Evolutionary conservation across 2,888 invertebrate genomes (phyloP).

Genomic region (Chymomyza procnemis): DNA sequence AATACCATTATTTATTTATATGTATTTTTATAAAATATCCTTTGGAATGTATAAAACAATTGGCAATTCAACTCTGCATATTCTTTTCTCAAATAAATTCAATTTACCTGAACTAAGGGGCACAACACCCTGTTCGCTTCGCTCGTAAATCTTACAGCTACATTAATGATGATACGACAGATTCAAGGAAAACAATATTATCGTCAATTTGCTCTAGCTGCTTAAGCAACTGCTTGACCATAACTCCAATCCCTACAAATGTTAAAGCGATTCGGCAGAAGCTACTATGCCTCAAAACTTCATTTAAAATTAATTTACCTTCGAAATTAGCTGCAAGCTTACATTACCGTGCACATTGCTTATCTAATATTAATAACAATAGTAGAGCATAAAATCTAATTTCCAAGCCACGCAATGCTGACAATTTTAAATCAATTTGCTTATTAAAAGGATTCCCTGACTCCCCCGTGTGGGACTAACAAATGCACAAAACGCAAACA

Average conservation of each 20-base stretch:
- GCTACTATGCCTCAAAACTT: neutral
- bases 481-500: constrained; percentile 41
- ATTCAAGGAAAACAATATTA: too few species aligned
- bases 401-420: constrained; percentile 53
- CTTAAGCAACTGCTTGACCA: too few species aligned
- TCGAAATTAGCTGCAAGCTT: neutral
- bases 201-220: too few species aligned
- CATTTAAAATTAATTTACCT: neutral
- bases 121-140: too few species aligned
- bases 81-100: too few species aligned
- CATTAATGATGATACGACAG: too few species aligned
- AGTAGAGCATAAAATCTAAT: constrained; percentile 50
- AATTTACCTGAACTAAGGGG: too few species aligned
- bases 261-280: neutral
- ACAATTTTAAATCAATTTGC: constrained; percentile 66
- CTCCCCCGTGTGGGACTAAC: constrained; percentile 22
- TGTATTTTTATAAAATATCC: too few species aligned
- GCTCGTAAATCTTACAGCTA: too few species aligned
- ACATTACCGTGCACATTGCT: constrained; percentile 7
- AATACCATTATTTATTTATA: too few species aligned
- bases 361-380: constrained; percentile 31
- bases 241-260: neutral
- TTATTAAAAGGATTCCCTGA: constrained; percentile 43
- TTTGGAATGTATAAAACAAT: too few species aligned
- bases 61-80: too few species aligned